Evolutionary conservation across 37 sponge, comb jelly and placozoan species (phyloP).

Genomic region (Agelas oroides): DNA sequence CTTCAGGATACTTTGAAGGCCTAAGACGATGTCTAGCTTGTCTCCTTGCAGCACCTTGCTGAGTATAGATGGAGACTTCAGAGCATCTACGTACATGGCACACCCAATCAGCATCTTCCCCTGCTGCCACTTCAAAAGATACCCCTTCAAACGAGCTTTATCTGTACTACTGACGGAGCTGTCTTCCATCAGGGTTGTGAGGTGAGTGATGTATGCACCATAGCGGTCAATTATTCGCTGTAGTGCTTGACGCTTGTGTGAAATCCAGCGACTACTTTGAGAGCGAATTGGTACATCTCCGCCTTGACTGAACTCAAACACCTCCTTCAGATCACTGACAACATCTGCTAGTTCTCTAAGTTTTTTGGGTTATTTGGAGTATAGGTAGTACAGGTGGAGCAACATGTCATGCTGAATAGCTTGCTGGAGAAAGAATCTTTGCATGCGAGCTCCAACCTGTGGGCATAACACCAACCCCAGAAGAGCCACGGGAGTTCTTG

Average conservation of each 20-base stretch:
- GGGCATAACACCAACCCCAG: slow-evolving; percentile 73
- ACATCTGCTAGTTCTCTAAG: slow-evolving; percentile 34
- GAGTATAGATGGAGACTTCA: slow-evolving; percentile 34
- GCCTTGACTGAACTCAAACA: slow-evolving; percentile 43
- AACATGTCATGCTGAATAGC: too few relatives aligned
- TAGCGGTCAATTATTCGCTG: slow-evolving; percentile 51
- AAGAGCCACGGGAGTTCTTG: slow-evolving; percentile 42
- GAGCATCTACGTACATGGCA: slow-evolving; percentile 56
- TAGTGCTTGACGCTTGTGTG: slow-evolving; percentile 54
- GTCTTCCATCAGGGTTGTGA: slow-evolving; percentile 26
- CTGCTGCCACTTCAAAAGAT: slow-evolving; percentile 49
- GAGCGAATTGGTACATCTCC: slow-evolving; percentile 57
- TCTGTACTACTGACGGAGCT: slow-evolving; percentile 30
- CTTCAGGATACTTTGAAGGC: slow-evolving; percentile 28
- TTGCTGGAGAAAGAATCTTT: slow-evolving; percentile 60
- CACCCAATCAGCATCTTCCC: slow-evolving; percentile 50
- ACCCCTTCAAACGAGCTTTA: slow-evolving; percentile 49
- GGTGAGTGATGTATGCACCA: slow-evolving; percentile 53
- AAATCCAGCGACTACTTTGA: slow-evolving; percentile 66
- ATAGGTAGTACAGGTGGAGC: slow-evolving; percentile 51
- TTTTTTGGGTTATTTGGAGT: slow-evolving; percentile 67
- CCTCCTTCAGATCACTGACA: slow-evolving; percentile 48
- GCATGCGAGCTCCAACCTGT: slow-evolving; percentile 63
- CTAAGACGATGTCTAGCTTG: slow-evolving; percentile 37
- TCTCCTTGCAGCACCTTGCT: slow-evolving; percentile 54